phyloP scores from a whole-genome alignment of 1,140 invertebrate species.

The Schlechtendalia chinensis region DNA sequence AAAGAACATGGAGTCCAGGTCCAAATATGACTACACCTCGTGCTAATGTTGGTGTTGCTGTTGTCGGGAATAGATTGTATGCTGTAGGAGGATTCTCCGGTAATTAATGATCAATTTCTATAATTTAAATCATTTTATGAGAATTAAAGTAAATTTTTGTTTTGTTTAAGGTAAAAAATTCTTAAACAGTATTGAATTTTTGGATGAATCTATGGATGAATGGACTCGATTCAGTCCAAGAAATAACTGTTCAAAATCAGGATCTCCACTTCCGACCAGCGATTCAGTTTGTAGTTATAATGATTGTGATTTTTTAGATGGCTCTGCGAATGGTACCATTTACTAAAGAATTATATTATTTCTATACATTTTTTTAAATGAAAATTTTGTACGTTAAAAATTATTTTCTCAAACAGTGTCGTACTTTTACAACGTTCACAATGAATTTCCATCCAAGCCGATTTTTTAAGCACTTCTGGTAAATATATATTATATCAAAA shows the following conservation, averaged over 20 bases:
- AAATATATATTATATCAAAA: background rate
- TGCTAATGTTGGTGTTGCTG: constrained; percentile 72
- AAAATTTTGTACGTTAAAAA: constrained; percentile 6
- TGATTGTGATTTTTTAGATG: constrained; percentile 35
- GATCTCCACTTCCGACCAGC: constrained; percentile 16
- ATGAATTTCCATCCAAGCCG: background rate
- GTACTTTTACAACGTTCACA: background rate
- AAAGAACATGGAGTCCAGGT: constrained; percentile 65
- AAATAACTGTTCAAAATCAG: constrained; percentile 41
- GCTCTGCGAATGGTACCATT: background rate
- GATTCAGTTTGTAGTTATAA: constrained; percentile 14
- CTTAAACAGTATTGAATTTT: constrained; percentile 77
- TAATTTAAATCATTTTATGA: background rate
- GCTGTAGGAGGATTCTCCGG: constrained; percentile 78
- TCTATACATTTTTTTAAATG: background rate
- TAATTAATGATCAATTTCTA: constrained; percentile 52
- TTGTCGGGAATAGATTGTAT: constrained; percentile 69
- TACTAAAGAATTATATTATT: background rate
- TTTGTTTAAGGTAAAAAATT: constrained; percentile 66
- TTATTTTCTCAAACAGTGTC: constrained; percentile 4
- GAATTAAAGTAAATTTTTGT: background rate
- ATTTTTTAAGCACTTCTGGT: background rate
- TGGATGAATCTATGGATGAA: constrained; percentile 68
- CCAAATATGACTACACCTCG: constrained; percentile 67
- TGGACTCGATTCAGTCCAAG: constrained; percentile 67